Conservation (phyloP, 1,140 invertebrate species). For the Chrysomallon squamiferum region DNA sequence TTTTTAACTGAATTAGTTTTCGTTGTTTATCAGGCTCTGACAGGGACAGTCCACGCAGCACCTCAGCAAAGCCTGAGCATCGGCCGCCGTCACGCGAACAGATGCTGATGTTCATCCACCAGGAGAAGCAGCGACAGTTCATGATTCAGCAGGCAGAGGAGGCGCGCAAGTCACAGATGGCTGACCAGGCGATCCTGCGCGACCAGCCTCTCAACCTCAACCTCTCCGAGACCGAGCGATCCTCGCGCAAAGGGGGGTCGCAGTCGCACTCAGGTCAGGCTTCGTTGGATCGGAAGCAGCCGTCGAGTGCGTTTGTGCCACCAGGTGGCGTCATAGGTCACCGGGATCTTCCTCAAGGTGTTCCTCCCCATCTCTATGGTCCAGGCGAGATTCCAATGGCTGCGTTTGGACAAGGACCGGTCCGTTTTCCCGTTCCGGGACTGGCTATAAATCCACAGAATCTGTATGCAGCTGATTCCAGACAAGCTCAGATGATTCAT, state of each 20-base stretch:
- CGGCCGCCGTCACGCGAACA: neutral
- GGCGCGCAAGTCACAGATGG: neutral
- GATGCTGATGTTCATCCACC: neutral
- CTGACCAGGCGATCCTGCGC: neutral
- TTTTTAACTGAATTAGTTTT: too few relatives aligned
- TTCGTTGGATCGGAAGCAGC: neutral
- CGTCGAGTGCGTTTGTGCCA: conserved; percentile 1
- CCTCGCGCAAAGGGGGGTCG: neutral
- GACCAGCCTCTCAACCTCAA: conserved; percentile 1
- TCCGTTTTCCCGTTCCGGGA: neutral
- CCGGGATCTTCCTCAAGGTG: conserved; percentile 5
- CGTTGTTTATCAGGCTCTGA: neutral
- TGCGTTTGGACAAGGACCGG: conserved; percentile 2
- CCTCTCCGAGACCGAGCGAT: neutral
- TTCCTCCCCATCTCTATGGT: conserved; percentile 9
- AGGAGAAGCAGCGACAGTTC: neutral
- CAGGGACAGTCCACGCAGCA: neutral
- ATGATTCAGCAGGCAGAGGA: neutral
- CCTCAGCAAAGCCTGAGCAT: neutral
- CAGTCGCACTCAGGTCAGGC: neutral
- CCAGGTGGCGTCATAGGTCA: conserved; percentile 2
- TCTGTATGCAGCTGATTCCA: conserved; percentile 24
- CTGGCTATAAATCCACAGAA: conserved; percentile 8
- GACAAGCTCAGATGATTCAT: conserved; percentile 22
- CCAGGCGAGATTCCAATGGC: conserved; percentile 12